These are phyloP conservation scores for Leuciscus waleckii DNA, from an alignment of 2,797 vertebrate species.

Conservation along the genomic window DNA sequence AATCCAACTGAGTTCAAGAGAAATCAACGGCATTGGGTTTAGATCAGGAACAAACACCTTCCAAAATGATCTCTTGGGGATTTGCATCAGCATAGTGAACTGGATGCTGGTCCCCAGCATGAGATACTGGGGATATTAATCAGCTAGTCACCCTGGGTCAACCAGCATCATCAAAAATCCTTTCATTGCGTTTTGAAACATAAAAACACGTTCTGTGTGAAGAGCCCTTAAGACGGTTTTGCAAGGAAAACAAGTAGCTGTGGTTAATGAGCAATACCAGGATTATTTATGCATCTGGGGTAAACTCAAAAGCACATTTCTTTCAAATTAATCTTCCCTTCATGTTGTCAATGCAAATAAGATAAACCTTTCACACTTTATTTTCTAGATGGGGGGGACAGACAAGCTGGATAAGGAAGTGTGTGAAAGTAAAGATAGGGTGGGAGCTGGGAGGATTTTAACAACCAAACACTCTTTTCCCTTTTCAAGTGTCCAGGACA, in stretches of 20 bases:
- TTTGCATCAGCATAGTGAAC: neutral
- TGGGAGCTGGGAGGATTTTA: conserved; percentile 26
- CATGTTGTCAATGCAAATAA: conserved; percentile 1
- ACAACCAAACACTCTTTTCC: conserved; percentile 15
- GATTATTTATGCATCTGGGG: neutral
- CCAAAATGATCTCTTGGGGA: neutral
- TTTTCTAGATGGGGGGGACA: neutral
- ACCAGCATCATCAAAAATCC: neutral
- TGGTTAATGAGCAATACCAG: neutral
- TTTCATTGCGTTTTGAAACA: neutral
- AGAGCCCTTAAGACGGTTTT: neutral
- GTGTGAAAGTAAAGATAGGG: conserved; percentile 5
- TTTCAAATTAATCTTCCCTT: neutral
- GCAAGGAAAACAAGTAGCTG: neutral
- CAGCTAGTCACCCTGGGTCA: neutral
- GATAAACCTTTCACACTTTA: neutral
- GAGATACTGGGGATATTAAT: neutral
- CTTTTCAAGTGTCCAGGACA: neutral
- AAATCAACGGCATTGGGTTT: neutral
- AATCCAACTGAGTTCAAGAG: neutral
- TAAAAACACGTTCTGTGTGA: neutral
- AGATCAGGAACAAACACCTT: neutral
- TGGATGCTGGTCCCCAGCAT: neutral
- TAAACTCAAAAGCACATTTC: neutral
- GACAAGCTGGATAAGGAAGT: neutral